Base-by-base conservation (phyloP, 2,888 invertebrate genomes). In the Unio pictorum region DNA sequence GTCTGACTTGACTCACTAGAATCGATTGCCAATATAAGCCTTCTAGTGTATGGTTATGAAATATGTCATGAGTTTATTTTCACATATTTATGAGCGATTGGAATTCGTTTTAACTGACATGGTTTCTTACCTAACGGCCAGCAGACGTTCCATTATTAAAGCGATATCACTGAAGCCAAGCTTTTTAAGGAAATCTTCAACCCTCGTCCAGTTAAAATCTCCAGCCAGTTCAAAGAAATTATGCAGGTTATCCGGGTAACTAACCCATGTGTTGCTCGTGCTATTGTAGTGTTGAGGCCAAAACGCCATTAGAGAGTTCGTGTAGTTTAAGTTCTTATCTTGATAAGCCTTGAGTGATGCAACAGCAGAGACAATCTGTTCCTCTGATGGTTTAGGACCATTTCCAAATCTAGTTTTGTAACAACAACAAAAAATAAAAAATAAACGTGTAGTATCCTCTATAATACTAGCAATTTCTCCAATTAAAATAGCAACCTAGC, bases 261-360 rank as follows among this genome's bases (percentile, higher is more conserved):
- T 81, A 26, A 71, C 45, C 83, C 82, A 85, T 1, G 78, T 69
- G 54, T 76, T 65, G 15, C 71, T 72, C 0, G 81, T 82, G 8
- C 63, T 67, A 63, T 84, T 85, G 67, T 80, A 84, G 26, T 76
- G 73, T 72, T 86, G 86, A 4, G 84, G 82, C 86, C 86, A 87
- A 73, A 87, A 87, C 6, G 81, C 78, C 82, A 84, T 85, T 61
- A 84, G 65, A 1, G 85, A 85, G 60, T 80, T 81, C 20, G 74
- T 70, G 68, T 81, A 81, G n/a, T 74, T 71, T 17, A 75, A 73
- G 73, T 87, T 86, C 60, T 79, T 80, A 73, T 87, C 80, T 45
- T 77, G 78, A 71, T 80, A 84, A 23, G 75, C 68, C 28, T 68
- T 64, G 26, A 87, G 79, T 0, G 84, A 72, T 28, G 74, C 34